phyloP scores from a whole-genome alignment of 2,888 invertebrate genomes.

The Sinelater perroti region DNA sequence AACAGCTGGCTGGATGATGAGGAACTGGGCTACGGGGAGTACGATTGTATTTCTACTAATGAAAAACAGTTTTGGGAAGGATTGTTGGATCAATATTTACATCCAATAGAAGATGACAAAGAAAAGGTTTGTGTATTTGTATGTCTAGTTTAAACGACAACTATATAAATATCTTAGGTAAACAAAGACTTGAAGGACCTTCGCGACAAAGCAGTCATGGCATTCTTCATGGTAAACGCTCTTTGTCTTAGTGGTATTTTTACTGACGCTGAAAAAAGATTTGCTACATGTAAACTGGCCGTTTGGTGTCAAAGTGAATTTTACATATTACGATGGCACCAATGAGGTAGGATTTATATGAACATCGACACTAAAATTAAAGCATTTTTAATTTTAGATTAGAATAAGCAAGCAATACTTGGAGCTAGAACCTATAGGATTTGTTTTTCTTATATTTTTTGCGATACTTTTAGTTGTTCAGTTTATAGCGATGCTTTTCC shows the following conservation, averaged over 20 bases:
- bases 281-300: constrained; percentile 75
- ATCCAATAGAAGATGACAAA: constrained; percentile 74
- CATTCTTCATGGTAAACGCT: constrained; percentile 80
- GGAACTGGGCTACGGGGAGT: constrained; percentile 70
- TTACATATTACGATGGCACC: constrained; percentile 51
- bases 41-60: constrained; percentile 69
- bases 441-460: constrained; percentile 79
- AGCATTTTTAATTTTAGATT: constrained; percentile 56
- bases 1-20: constrained; percentile 75
- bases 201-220: constrained; percentile 73
- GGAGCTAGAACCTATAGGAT: constrained; percentile 76
- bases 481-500: constrained; percentile 78
- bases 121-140: constrained; percentile 62
- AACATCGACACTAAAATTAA: not conserved
- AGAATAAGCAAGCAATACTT: constrained; percentile 67
- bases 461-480: constrained; percentile 74
- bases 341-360: constrained; percentile 46
- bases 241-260: constrained; percentile 78
- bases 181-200: constrained; percentile 66
- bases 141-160: not conserved
- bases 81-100: constrained; percentile 77
- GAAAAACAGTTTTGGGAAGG: constrained; percentile 83
- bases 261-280: constrained; percentile 78
- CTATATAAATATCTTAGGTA: not conserved
- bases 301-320: constrained; percentile 64